phyloP scores from a whole-genome alignment of 1,140 invertebrate species.

The Apolygus lucorum region DNA sequence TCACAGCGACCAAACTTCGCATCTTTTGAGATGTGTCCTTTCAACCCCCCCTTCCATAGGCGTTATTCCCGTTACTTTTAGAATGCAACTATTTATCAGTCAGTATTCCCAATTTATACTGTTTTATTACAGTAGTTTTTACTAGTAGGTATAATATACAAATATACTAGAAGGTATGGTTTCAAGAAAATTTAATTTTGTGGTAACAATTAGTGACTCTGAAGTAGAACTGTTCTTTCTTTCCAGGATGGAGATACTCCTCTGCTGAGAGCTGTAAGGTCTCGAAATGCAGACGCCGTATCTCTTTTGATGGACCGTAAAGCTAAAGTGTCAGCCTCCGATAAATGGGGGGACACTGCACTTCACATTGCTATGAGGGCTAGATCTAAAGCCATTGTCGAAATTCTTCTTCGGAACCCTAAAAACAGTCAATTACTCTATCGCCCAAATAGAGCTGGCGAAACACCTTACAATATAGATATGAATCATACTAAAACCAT shows the following conservation, averaged over 20 bases:
- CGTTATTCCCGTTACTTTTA: too few relatives aligned
- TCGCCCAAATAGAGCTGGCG: constrained; percentile 85
- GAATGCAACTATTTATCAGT: too few relatives aligned
- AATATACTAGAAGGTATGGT: too few relatives aligned
- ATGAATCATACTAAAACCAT: constrained; percentile 89
- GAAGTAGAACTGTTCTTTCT: too few relatives aligned
- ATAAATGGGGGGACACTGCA: constrained; percentile 93
- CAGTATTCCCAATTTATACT: too few relatives aligned
- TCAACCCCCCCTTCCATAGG: too few relatives aligned
- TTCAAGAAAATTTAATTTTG: too few relatives aligned
- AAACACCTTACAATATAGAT: constrained; percentile 98
- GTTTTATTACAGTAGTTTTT: too few relatives aligned
- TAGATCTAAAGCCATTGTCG: constrained; percentile 86
- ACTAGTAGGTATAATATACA: too few relatives aligned
- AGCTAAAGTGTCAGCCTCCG: constrained; percentile 85
- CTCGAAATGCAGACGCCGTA: constrained; percentile 84
- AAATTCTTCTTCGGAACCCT: constrained; percentile 80
- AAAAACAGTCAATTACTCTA: constrained; percentile 94
- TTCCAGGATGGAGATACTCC: constrained; percentile 84
- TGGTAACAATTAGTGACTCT: too few relatives aligned
- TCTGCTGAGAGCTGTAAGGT: constrained; percentile 80
- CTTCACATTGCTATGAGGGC: constrained; percentile 95
- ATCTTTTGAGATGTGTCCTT: too few relatives aligned
- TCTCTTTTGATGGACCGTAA: constrained; percentile 86
- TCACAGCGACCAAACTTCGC: too few relatives aligned